Evolutionary conservation across 2,113 vertebrate species (phyloP).

Genomic region (Hylia prasina): DNA sequence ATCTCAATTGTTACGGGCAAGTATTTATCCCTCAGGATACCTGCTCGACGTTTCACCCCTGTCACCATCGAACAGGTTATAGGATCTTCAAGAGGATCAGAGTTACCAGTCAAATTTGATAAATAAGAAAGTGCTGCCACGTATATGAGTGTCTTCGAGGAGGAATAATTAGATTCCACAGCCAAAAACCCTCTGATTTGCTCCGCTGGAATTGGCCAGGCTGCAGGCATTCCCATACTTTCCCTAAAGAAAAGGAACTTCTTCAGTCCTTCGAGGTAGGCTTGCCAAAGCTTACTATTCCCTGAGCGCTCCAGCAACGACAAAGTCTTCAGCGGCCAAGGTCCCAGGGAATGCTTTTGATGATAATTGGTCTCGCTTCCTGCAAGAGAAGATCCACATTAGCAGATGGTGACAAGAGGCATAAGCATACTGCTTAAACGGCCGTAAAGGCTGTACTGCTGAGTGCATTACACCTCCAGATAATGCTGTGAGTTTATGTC

Average conservation of each 20-base stretch:
- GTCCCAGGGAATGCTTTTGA: not conserved
- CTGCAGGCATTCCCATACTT: not conserved
- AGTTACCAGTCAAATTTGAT: slow-evolving; percentile 8
- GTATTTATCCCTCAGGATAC: not conserved
- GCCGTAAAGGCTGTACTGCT: not conserved
- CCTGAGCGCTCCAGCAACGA: not conserved
- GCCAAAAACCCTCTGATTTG: slow-evolving; percentile 47
- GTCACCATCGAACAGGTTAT: not conserved
- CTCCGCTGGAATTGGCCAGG: slow-evolving; percentile 37
- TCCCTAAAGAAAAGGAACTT: slow-evolving; percentile 16
- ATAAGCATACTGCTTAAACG: not conserved
- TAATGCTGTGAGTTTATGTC: not conserved
- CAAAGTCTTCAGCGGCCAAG: not conserved
- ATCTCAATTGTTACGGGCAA: slow-evolving; percentile 16
- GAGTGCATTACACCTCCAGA: too few relatives aligned
- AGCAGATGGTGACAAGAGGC: not conserved
- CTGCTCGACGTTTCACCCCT: not conserved
- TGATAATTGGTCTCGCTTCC: not conserved
- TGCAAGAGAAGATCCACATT: not conserved
- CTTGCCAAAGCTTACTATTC: slow-evolving; percentile 8
- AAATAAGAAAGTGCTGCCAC: slow-evolving; percentile 6
- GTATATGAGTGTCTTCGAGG: not conserved
- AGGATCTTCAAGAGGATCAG: slow-evolving; percentile 3
- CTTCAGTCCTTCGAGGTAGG: not conserved
- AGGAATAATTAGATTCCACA: not conserved